Evolutionary conservation across 2,888 invertebrate genomes (phyloP).

Genomic region (Chalcosyrphus nemorum): DNA sequence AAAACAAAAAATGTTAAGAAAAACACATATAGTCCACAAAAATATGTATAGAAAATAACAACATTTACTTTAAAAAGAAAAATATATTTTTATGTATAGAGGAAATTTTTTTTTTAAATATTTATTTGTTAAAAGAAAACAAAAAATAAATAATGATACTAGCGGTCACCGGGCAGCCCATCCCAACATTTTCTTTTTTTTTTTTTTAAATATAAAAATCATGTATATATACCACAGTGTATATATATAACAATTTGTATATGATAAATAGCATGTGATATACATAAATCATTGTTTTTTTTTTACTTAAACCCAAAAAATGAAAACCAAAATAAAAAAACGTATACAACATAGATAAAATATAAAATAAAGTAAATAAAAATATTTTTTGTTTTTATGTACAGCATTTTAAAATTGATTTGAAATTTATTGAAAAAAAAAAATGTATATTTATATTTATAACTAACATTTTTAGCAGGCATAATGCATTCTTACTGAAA

Average conservation of each 20-base stretch:
- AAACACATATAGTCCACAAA: conserved; percentile 68
- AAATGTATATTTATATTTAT: conserved; percentile 75
- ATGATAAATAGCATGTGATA: conserved; percentile 76
- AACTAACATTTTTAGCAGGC: conserved; percentile 71
- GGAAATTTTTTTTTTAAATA: conserved; percentile 76
- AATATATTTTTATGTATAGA: conserved; percentile 73
- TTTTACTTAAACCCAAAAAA: conserved; percentile 69
- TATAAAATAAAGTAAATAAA: conserved; percentile 28
- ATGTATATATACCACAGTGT: conserved; percentile 75
- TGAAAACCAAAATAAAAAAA: conserved; percentile 59
- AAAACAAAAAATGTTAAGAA: not conserved
- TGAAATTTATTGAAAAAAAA: conserved; percentile 74
- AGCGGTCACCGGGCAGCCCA: conserved; percentile 83
- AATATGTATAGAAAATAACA: conserved; percentile 66
- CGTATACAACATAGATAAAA: conserved; percentile 67
- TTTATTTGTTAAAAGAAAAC: conserved; percentile 78
- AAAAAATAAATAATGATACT: conserved; percentile 78
- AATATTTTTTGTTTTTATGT: conserved; percentile 53
- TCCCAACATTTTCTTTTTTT: conserved; percentile 82
- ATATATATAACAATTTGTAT: conserved; percentile 76
- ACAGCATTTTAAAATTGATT: conserved; percentile 61
- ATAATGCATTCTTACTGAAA: conserved; percentile 72
- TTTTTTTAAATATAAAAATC: conserved; percentile 72
- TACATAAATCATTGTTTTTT: conserved; percentile 72
- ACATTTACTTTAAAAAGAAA: conserved; percentile 67